Base-by-base conservation (phyloP, 2,797 vertebrate genomes). In the Tinamus major region DNA sequence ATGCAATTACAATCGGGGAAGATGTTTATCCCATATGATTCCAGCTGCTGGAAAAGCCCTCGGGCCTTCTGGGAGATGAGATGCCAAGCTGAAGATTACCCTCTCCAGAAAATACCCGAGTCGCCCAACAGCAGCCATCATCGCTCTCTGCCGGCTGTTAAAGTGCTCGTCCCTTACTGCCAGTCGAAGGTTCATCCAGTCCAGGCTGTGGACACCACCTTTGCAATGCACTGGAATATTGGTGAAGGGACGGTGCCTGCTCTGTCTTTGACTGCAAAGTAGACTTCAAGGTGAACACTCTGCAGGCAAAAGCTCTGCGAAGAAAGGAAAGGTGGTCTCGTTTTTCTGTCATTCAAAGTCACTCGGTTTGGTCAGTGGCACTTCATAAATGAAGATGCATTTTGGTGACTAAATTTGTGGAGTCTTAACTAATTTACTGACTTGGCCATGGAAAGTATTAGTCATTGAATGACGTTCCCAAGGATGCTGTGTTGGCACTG, bases 11-110 rank as follows among this genome's bases (percentile, higher is more conserved):
- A 92, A 93, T 93, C 93, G 83, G 67, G 87, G 62, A 95, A 92
- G 87, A 93, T 96, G 92, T 95, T 96, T 95, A 91, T 95, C 89
- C 94, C 86, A 85, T 69, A 68, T 88, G 92, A 91, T 90, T 95
- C 91, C 78, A 92, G 93, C 89, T 95, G 94, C 92, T 96, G 85
- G 89, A 90, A 95, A 93, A 92, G 78, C 92, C 83, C 87, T 90
- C 4, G 91, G 87, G 95, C 91, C 87, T 96, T 94, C 87, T 95
- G 91, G 91, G 94, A 92, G 92, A 93, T 88, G 83, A 95, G 91
- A 96, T 96, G 92, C 85, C 94, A 93, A 95, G 95, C 90, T 94
- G 62, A 93, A 94, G 94, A 95, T 96, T 96, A 92, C 92, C 92
- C 91, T 77, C 80, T 91, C 93, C 78, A 90, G 92, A 93, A 96